Conservation (phyloP, 1,140 invertebrate species). For the Cotesia glomerata region DNA sequence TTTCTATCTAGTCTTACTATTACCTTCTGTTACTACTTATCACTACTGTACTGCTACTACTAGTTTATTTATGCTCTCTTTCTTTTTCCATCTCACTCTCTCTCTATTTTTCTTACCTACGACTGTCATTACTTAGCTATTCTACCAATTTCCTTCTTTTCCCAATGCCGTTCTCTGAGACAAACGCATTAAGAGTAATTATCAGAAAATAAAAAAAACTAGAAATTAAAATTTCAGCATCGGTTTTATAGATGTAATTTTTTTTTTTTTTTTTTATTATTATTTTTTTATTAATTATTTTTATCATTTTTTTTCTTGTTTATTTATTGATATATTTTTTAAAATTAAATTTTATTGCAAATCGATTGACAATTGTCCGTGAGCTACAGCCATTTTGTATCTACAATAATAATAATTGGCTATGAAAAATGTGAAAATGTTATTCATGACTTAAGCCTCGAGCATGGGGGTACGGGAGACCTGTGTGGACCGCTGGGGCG, state of each 20-base stretch:
- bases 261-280: not conserved
- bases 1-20: not conserved
- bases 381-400: constrained; percentile 26
- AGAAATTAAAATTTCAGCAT: too few species aligned
- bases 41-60: constrained; percentile 22
- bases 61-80: constrained; percentile 12
- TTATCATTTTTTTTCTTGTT: constrained; percentile 9
- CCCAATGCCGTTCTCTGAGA: not conserved
- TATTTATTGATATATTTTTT: not conserved
- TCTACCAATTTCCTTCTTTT: constrained; percentile 2
- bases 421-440: constrained; percentile 29
- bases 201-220: too few species aligned
- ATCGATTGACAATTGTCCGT: constrained; percentile 10
- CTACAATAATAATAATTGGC: not conserved
- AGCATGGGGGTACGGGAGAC: constrained; percentile 59
- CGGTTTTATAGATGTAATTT: not conserved
- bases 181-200: too few species aligned
- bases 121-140: not conserved
- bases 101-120: not conserved
- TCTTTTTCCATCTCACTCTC: not conserved
- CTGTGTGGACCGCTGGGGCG: constrained; percentile 63
- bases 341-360: constrained; percentile 11
- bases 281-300: constrained; percentile 10
- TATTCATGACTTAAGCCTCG: constrained; percentile 56
- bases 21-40: constrained; percentile 7